These are phyloP conservation scores for Clarias fuscus DNA, from an alignment of 2,797 vertebrate genomes.

Conservation along the genomic window DNA sequence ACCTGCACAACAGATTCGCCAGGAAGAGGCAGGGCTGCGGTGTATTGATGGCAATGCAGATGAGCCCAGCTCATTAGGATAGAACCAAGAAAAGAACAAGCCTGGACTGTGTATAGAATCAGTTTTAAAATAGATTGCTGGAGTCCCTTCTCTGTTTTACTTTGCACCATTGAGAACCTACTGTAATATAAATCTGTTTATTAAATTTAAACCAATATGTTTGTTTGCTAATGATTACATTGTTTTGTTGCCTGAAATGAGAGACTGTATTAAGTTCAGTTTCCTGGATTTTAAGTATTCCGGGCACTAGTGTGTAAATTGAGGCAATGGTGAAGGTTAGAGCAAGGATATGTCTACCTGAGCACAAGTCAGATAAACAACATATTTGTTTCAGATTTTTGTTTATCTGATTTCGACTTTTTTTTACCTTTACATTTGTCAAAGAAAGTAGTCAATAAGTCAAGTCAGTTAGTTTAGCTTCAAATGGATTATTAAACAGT, in stretches of 20 bases:
- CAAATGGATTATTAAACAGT: slow-evolving; percentile 75
- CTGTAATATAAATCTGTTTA: neutral
- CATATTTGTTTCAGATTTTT: slow-evolving; percentile 46
- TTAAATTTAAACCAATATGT: slow-evolving; percentile 19
- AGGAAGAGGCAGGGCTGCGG: slow-evolving; percentile 44
- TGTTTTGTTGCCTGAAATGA: neutral
- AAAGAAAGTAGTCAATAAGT: slow-evolving; percentile 62
- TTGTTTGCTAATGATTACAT: neutral
- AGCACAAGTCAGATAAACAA: slow-evolving; percentile 47
- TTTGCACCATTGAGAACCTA: slow-evolving; percentile 3
- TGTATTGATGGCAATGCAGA: slow-evolving; percentile 57
- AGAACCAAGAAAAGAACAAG: slow-evolving; percentile 31
- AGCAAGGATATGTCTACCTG: slow-evolving; percentile 64
- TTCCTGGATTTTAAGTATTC: slow-evolving; percentile 21
- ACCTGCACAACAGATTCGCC: slow-evolving; percentile 54
- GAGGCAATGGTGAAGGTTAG: slow-evolving; percentile 71
- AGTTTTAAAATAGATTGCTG: slow-evolving; percentile 25
- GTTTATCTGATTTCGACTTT: slow-evolving; percentile 11
- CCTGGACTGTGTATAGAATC: slow-evolving; percentile 34
- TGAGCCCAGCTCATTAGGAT: slow-evolving; percentile 51
- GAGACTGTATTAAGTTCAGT: neutral
- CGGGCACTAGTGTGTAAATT: slow-evolving; percentile 38
- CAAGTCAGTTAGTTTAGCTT: slow-evolving; percentile 70
- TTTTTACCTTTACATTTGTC: slow-evolving; percentile 52
- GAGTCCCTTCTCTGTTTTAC: neutral